Conservation (phyloP, 2,797 vertebrate genomes). For the Hylomyscus alleni region DNA sequence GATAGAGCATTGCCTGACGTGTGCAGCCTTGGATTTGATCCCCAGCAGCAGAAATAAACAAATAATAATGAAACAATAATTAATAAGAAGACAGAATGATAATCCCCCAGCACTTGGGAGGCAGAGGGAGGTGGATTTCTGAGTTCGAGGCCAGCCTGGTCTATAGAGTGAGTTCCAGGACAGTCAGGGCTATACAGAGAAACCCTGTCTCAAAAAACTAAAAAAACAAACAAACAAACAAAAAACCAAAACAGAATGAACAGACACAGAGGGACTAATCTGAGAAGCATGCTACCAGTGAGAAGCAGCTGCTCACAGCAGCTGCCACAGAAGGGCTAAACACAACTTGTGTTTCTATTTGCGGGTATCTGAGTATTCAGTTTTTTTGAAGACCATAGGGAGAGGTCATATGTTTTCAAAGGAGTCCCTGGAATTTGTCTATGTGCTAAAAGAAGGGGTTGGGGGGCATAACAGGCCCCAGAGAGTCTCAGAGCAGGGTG, state of each 20-base stretch:
- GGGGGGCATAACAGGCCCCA: background rate
- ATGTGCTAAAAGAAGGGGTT: background rate
- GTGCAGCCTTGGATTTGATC: background rate
- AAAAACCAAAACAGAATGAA: no score
- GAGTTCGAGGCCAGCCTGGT: no score
- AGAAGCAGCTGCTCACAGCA: background rate
- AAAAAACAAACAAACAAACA: no score
- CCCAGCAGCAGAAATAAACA: background rate
- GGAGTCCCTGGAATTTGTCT: background rate
- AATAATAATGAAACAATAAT: no score
- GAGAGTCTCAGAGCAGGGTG: background rate
- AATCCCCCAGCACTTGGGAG: no score
- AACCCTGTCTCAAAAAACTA: no score
- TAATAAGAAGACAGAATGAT: no score
- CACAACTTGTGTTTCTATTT: background rate
- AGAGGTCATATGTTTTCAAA: background rate
- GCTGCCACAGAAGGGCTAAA: background rate
- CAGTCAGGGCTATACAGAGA: no score
- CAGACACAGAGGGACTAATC: background rate
- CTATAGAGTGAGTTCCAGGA: no score
- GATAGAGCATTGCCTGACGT: no score
- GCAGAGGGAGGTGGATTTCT: no score
- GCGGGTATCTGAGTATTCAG: background rate
- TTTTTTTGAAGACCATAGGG: background rate
- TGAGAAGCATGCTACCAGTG: background rate